These are phyloP conservation scores for Anastrepha ludens DNA, from an alignment of 1,140 invertebrate species.

Conservation along the genomic window DNA sequence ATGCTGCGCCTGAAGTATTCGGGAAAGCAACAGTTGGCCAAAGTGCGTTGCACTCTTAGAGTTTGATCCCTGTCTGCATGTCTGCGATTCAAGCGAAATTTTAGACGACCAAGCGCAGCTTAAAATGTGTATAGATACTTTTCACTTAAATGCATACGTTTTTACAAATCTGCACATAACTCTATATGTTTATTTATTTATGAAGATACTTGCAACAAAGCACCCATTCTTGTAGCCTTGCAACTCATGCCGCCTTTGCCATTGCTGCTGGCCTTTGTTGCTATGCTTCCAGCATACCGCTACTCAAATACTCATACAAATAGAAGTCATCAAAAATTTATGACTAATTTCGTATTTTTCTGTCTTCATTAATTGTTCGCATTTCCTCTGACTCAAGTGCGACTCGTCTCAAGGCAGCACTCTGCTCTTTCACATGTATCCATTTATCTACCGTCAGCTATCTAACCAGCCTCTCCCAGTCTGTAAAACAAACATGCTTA, in stretches of 20 bases:
- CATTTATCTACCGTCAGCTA: not conserved
- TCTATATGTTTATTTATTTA: not conserved
- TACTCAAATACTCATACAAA: not conserved
- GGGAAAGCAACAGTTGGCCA: no score
- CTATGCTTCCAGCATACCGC: not conserved
- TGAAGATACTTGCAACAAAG: not conserved
- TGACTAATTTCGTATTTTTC: conserved; percentile 29
- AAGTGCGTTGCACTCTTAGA: not conserved
- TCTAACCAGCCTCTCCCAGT: not conserved
- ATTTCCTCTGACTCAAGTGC: not conserved
- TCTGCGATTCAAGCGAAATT: not conserved
- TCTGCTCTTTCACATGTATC: not conserved
- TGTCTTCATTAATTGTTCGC: conserved; percentile 34
- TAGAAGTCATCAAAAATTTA: conserved; percentile 19
- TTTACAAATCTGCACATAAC: not conserved
- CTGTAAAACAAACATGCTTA: not conserved
- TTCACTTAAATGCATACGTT: not conserved
- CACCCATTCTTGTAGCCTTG: not conserved
- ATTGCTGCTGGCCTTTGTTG: not conserved
- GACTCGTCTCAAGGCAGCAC: not conserved
- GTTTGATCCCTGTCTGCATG: not conserved
- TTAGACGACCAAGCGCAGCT: not conserved
- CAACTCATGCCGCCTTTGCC: not conserved
- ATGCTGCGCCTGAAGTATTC: no score
- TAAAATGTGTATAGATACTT: not conserved